Evolutionary conservation across 2,113 vertebrate genomes (phyloP).

Genomic region (Rhinichthys klamathensis): DNA sequence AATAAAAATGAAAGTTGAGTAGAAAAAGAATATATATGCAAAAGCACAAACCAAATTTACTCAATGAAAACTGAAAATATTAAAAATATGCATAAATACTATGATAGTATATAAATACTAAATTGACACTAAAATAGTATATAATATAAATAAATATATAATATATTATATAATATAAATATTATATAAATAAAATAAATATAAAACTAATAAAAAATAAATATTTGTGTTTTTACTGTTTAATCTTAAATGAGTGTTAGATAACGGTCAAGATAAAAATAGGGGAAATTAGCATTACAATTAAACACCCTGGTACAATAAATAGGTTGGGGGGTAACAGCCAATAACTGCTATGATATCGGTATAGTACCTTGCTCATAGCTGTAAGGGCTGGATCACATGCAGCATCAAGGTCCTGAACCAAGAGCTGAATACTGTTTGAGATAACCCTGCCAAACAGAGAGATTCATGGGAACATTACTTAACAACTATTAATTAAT

Average conservation of each 20-base stretch:
- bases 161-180: too few relatives aligned
- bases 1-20: background rate
- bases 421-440: slow-evolving; percentile 95
- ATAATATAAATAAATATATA: too few relatives aligned
- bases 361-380: slow-evolving; percentile 92
- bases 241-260: background rate
- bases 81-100: background rate
- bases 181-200: too few relatives aligned
- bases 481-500: background rate
- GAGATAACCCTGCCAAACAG: slow-evolving; percentile 89
- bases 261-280: background rate
- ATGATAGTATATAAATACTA: too few relatives aligned
- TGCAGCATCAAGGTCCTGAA: slow-evolving; percentile 95
- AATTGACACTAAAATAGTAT: too few relatives aligned
- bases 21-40: background rate
- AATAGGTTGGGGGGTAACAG: too few relatives aligned
- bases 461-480: background rate
- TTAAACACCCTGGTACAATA: background rate
- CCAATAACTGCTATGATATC: background rate
- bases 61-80: background rate
- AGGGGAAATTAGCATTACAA: background rate
- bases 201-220: too few relatives aligned
- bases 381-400: slow-evolving; percentile 96
- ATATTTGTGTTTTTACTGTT: background rate
- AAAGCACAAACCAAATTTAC: background rate